Conservation (phyloP, 2,888 invertebrate species). For the Cryptus viduatorius region DNA sequence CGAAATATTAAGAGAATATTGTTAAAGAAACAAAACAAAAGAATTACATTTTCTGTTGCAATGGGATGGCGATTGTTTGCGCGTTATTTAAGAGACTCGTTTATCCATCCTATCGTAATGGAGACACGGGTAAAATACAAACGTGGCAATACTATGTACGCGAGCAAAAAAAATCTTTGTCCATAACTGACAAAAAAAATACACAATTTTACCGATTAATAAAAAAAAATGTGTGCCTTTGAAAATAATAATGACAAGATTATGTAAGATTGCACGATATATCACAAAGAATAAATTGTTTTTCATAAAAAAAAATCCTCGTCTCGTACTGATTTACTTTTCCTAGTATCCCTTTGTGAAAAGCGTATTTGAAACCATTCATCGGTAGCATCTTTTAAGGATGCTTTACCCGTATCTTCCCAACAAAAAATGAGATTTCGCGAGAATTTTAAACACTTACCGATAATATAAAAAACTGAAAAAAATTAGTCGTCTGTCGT, state of each 20-base stretch:
- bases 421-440: no score
- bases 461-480: no score
- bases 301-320: constrained; percentile 78
- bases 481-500: no score
- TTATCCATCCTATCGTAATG: constrained; percentile 50
- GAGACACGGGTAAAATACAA: constrained; percentile 55
- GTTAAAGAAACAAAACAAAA: constrained; percentile 14
- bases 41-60: constrained; percentile 20
- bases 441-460: no score
- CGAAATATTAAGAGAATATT: constrained; percentile 57
- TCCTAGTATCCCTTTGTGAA: neutral
- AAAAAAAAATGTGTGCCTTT: constrained; percentile 83
- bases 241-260: constrained; percentile 82
- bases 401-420: no score
- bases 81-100: constrained; percentile 37
- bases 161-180: constrained; percentile 42
- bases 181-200: constrained; percentile 39
- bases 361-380: neutral
- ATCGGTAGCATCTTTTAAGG: neutral
- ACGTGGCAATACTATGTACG: constrained; percentile 52
- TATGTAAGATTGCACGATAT: constrained; percentile 83
- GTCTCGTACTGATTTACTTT: neutral
- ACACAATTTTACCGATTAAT: constrained; percentile 58
- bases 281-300: constrained; percentile 83
- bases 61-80: constrained; percentile 42